These are phyloP conservation scores for Acleris laterana DNA, from an alignment of 2,888 invertebrate genomes.

Conservation along the genomic window DNA sequence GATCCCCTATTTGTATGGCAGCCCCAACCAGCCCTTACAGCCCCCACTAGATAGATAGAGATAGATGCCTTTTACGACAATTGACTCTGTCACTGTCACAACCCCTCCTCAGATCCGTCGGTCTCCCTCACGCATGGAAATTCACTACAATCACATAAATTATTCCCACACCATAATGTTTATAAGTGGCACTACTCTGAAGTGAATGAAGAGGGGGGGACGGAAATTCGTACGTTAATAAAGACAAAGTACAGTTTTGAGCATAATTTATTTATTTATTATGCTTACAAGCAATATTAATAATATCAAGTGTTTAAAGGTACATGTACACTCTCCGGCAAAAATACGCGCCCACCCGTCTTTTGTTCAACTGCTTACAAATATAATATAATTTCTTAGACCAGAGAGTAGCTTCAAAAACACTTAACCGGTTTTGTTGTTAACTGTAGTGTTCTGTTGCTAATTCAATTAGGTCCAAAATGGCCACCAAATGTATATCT, in stretches of 20 bases:
- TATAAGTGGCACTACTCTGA: conserved; percentile 30
- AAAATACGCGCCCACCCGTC: no score
- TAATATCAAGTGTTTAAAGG: no score
- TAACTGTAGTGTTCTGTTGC: no score
- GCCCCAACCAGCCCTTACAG: conserved; percentile 1
- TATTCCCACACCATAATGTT: conserved; percentile 34
- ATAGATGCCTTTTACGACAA: conserved; percentile 31
- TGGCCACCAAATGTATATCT: no score
- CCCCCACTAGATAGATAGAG: conserved; percentile 26
- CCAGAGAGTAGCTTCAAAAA: no score
- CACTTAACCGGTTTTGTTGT: no score
- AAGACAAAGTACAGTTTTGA: conserved; percentile 27
- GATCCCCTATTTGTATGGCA: conserved; percentile 28
- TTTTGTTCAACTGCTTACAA: no score
- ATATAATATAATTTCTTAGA: no score
- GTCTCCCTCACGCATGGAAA: conserved; percentile 22
- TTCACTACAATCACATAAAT: conserved; percentile 36
- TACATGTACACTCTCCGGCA: no score
- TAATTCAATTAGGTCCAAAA: no score
- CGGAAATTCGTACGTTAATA: conserved; percentile 12
- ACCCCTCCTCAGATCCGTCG: conserved; percentile 21
- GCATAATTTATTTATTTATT: background rate
- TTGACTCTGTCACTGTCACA: conserved; percentile 35
- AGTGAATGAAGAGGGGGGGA: conserved; percentile 13
- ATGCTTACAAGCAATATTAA: no score